A percentile compares a stretch with the other conserved stretches of the same genome.
Evolutionary conservation across 1,140 invertebrate species (phyloP).

Genomic region (Anoplolepis gracilipes): DNA sequence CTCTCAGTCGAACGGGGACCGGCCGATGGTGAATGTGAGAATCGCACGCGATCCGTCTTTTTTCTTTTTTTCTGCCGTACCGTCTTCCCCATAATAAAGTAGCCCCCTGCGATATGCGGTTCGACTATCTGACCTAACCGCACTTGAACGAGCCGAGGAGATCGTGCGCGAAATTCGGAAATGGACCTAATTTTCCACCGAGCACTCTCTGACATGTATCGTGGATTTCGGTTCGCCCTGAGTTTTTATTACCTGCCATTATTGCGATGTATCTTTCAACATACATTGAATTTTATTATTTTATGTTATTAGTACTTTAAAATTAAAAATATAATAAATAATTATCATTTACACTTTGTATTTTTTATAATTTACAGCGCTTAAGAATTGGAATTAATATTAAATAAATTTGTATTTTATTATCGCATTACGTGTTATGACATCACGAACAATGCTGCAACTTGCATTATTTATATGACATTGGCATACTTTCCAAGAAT

Average conservation of each 20-base stretch:
- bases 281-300: not conserved
- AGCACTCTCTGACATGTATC: not conserved
- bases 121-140: slow-evolving; percentile 58
- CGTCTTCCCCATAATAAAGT: slow-evolving; percentile 66
- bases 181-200: slow-evolving; percentile 51
- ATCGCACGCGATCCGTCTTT: slow-evolving; percentile 55
- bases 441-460: not conserved
- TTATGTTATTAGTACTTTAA: no score
- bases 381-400: not conserved
- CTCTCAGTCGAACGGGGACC: not conserved
- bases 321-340: no score
- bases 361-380: not conserved
- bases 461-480: slow-evolving; percentile 3
- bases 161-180: slow-evolving; percentile 69
- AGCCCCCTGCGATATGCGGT: slow-evolving; percentile 64
- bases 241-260: not conserved
- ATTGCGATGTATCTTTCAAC: not conserved
- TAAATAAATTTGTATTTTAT: slow-evolving; percentile 5
- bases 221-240: not conserved
- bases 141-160: slow-evolving; percentile 51
- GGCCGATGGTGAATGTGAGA: slow-evolving; percentile 32
- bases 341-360: no score
- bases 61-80: not conserved
- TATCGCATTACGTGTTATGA: not conserved
- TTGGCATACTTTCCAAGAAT: slow-evolving; percentile 32